Evolutionary conservation across 2,113 vertebrate species (phyloP).

Genomic region (Neogale vison): DNA sequence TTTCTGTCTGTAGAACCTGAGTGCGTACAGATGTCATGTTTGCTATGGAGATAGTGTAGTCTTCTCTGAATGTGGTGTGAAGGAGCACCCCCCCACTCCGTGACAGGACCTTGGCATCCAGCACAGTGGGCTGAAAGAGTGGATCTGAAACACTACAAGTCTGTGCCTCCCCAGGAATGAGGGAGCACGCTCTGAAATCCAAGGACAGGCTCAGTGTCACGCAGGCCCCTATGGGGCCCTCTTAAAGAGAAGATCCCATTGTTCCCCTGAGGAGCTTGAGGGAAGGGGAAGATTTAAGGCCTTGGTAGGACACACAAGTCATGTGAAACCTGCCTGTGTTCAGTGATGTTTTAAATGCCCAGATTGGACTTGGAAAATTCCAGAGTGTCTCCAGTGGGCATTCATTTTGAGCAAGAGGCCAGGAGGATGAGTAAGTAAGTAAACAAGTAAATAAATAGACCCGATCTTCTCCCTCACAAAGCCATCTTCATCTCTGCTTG

Average conservation of each 20-base stretch:
- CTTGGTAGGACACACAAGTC: background rate
- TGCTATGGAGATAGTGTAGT: background rate
- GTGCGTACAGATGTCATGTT: background rate
- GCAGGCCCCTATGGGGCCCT: background rate
- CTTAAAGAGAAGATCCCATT: background rate
- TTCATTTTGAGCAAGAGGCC: slow-evolving; percentile 46
- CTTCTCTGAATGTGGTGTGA: background rate
- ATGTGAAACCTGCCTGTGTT: background rate
- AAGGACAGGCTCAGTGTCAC: background rate
- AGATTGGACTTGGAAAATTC: background rate
- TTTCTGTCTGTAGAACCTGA: background rate
- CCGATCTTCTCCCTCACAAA: slow-evolving; percentile 66
- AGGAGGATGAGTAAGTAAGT: slow-evolving; percentile 47
- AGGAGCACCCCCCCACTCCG: background rate
- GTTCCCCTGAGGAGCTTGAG: background rate
- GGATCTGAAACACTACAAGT: too few relatives aligned
- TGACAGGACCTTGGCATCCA: background rate
- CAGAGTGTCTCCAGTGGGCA: background rate
- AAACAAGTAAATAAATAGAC: slow-evolving; percentile 76
- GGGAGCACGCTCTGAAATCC: background rate
- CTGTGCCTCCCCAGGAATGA: too few relatives aligned
- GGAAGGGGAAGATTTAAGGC: background rate
- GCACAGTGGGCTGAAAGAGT: background rate
- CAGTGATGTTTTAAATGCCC: background rate
- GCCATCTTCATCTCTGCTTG: slow-evolving; percentile 71